Base-by-base conservation (phyloP, 2,113 vertebrate species). In the Lagenorhynchus albirostris region DNA sequence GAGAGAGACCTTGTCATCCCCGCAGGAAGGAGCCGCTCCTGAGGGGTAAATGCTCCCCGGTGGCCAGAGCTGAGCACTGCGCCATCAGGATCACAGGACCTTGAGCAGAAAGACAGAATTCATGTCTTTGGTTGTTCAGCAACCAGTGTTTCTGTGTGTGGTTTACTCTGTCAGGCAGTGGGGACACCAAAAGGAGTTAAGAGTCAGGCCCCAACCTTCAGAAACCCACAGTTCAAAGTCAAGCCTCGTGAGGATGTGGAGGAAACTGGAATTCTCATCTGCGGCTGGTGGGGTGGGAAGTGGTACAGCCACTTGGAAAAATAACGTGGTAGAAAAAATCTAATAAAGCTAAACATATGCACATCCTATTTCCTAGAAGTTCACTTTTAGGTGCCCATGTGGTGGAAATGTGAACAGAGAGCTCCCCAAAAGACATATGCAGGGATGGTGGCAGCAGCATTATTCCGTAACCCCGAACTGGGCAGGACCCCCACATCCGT, bases 11-110 rank as follows among this genome's bases (percentile, higher is more conserved):
- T n/a, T 18, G 9, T 41, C 79, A 41, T 20, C 18, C n/a, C 14
- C 36, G 26, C 1, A 0, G 50, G 31, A 77, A 67, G 71, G 53
- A 63, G 29, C 21, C 26, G 26, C 2, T 5, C 70, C 63, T 2
- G 2, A 33, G 11, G 14, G 21, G 14, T 3, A 5, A 11, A 29
- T 36, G 23, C 25, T 26, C 29, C 36, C 15, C 4, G 1, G 1
- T 5, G 1, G 50, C 26, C 36, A 31, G 31, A 31, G 31, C 9
- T 1, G 2, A 44, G 13, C 6, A 5, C 31, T 3, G 0, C 29
- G 77, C 62, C 18, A 5, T 55, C 10, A 3, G 44, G 21, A 9
- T 15, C 2, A 5, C 0, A 8, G 67, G 18, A 18, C 44, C 9
- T 17, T 6, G 2, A 5, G 63, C 26, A 50, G 21, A 38, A 63